phyloP scores from a whole-genome alignment of 2,797 vertebrate species.

The Ctenochaetus hawaiiensis region DNA sequence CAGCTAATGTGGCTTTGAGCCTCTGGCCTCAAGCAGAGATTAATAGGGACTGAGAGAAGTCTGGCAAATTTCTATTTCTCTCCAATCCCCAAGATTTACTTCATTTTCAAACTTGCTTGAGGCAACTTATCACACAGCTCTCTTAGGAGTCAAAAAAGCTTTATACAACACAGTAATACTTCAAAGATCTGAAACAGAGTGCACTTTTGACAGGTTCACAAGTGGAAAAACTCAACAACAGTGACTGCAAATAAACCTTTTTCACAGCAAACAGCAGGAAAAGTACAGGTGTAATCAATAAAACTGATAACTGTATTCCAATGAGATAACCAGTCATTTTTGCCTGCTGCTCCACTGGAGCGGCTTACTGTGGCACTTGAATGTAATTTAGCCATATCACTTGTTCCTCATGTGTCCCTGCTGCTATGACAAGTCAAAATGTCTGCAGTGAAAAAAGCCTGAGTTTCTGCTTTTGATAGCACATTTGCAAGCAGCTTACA shows the following conservation, averaged over 20 bases:
- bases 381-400: neutral
- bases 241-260: neutral
- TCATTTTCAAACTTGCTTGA: too few relatives aligned
- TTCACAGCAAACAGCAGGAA: neutral
- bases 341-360: neutral
- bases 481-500: neutral
- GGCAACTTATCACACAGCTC: too few relatives aligned
- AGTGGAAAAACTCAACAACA: neutral
- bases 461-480: neutral
- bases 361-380: neutral
- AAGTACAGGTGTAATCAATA: neutral
- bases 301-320: constrained; percentile 7
- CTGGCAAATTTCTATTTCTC: too few relatives aligned
- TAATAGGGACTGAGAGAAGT: too few relatives aligned
- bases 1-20: too few relatives aligned
- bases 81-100: too few relatives aligned
- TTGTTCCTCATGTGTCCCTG: neutral
- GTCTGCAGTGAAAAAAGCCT: neutral
- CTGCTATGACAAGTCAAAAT: neutral
- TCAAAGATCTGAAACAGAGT: too few relatives aligned
- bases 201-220: neutral
- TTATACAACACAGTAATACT: too few relatives aligned
- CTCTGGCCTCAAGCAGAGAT: too few relatives aligned
- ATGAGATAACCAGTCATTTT: neutral
- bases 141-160: too few relatives aligned